phyloP scores from a whole-genome alignment of 2,113 vertebrate genomes.

The Hippotragus niger region DNA sequence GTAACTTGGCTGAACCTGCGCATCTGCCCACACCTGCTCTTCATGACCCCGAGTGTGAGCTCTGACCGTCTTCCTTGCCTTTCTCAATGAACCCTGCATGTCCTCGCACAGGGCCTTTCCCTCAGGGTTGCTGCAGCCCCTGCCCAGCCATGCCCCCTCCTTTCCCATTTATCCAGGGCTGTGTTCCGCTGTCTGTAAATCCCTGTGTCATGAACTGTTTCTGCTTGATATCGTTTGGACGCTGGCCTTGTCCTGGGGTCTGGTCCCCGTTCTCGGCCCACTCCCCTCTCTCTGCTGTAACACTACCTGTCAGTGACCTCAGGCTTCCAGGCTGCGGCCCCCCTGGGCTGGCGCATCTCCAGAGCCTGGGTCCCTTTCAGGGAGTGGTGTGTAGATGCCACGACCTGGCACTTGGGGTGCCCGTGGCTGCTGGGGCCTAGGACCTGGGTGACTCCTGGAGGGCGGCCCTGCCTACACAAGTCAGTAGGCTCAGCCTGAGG shows the following conservation, averaged over 20 bases:
- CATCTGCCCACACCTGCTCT: neutral
- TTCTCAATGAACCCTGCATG: neutral
- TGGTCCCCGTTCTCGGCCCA: neutral
- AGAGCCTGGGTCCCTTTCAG: neutral
- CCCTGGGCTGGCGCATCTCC: neutral
- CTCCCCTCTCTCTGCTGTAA: neutral
- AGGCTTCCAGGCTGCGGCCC: neutral
- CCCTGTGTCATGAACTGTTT: accelerated
- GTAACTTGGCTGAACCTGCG: neutral
- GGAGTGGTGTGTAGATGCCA: accelerated
- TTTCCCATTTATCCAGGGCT: neutral
- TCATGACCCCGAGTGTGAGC: neutral
- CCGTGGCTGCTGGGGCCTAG: neutral
- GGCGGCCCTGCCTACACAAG: neutral
- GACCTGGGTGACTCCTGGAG: neutral
- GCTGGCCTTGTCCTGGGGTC: accelerated
- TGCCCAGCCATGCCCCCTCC: neutral
- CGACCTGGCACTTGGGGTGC: neutral
- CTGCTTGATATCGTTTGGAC: neutral
- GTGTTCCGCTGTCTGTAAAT: neutral
- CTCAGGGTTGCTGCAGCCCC: neutral
- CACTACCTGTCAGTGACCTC: neutral
- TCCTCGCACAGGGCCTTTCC: neutral
- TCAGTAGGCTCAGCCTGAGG: neutral
- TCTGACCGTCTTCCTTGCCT: neutral